phyloP scores from a whole-genome alignment of 1,140 invertebrate species.

The Thereuonema tuberculata region DNA sequence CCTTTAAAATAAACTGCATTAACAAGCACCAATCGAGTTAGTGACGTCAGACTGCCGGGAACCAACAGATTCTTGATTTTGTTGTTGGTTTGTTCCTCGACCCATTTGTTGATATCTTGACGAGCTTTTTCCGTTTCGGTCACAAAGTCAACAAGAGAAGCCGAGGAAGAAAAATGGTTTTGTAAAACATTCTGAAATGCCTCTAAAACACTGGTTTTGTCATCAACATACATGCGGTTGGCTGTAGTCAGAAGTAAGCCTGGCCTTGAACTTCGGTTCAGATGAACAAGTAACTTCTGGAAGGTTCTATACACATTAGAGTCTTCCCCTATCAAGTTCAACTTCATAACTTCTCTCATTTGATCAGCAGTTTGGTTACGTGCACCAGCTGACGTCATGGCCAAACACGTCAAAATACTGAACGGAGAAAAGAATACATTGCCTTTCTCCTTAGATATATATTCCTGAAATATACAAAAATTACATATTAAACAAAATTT shows the following conservation, averaged over 20 bases:
- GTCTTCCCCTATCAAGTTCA: not conserved
- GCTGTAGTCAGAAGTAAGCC: slow-evolving; percentile 36
- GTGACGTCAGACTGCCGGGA: not conserved
- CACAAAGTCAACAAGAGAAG: slow-evolving; percentile 48
- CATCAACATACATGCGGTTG: slow-evolving; percentile 46
- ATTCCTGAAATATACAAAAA: slow-evolving; percentile 5
- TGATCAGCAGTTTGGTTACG: slow-evolving; percentile 10
- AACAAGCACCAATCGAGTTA: slow-evolving; percentile 20
- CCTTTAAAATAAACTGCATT: slow-evolving; percentile 34
- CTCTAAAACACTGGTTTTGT: slow-evolving; percentile 34
- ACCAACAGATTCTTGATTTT: slow-evolving; percentile 41
- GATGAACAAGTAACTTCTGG: not conserved
- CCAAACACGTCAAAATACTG: slow-evolving; percentile 13
- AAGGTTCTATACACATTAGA: not conserved
- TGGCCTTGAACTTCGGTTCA: not conserved
- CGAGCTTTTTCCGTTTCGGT: slow-evolving; percentile 40
- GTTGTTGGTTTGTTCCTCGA: slow-evolving; percentile 51
- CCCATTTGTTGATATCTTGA: slow-evolving; percentile 60
- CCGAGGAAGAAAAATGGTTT: slow-evolving; percentile 44
- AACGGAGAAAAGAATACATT: slow-evolving; percentile 19
- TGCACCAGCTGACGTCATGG: slow-evolving; percentile 16
- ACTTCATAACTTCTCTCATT: slow-evolving; percentile 9
- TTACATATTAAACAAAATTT: too few relatives aligned
- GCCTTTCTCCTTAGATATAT: not conserved
- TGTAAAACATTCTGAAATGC: slow-evolving; percentile 45